Evolutionary conservation across 1,140 invertebrate species (phyloP).

Genomic region (Sogatella furcifera): DNA sequence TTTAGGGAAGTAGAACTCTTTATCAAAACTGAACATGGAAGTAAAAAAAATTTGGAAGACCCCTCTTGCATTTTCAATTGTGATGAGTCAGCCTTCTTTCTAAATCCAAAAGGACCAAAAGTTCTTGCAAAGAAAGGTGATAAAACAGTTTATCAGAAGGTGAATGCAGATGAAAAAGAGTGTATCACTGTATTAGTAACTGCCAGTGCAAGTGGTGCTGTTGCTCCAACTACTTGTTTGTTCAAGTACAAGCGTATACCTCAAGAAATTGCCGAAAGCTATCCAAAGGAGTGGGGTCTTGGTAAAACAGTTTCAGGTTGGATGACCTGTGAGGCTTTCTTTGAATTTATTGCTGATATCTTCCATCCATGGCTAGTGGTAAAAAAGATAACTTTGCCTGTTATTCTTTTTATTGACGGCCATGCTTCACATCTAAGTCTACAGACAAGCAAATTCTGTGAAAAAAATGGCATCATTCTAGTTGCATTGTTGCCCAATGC

Average conservation of each 20-base stretch:
- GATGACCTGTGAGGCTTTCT: constrained; percentile 21
- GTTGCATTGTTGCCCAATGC: constrained; percentile 33
- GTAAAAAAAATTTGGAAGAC: not conserved
- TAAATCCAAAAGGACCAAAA: constrained; percentile 14
- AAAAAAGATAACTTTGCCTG: constrained; percentile 19
- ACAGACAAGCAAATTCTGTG: constrained; percentile 31
- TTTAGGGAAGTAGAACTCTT: not conserved
- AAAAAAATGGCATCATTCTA: constrained; percentile 30
- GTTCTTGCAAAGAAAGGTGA: constrained; percentile 15
- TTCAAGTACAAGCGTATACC: constrained; percentile 21
- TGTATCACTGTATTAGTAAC: constrained; percentile 14
- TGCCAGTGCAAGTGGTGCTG: not conserved
- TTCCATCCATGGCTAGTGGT: not conserved
- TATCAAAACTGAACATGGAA: not conserved
- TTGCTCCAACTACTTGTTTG: constrained; percentile 7
- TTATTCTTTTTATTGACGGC: constrained; percentile 34
- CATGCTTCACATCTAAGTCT: constrained; percentile 31
- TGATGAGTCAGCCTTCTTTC: constrained; percentile 16
- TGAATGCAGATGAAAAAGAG: constrained; percentile 16
- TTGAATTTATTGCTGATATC: constrained; percentile 5
- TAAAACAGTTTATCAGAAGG: constrained; percentile 16
- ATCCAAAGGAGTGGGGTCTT: constrained; percentile 19
- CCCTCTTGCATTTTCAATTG: constrained; percentile 2
- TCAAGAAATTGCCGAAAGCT: constrained; percentile 11
- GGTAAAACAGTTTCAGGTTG: constrained; percentile 24